Base-by-base conservation (phyloP, 2,113 vertebrate genomes). In the Petrocephalus microphthalmus region DNA sequence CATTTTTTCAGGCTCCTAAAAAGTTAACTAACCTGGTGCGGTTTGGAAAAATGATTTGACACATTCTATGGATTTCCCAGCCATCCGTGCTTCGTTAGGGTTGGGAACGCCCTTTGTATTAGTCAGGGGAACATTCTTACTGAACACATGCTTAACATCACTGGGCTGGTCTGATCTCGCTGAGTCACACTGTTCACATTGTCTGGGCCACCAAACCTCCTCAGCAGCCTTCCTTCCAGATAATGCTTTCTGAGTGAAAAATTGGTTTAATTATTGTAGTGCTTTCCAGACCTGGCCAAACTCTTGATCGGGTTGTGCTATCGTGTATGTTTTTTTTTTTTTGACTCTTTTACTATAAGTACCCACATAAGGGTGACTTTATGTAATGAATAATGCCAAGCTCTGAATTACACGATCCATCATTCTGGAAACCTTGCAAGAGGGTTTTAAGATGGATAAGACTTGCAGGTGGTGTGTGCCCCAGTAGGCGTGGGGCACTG, bases 151-250 rank as follows among this genome's bases (percentile, higher is more conserved):
- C 52, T 20, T 64, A 29, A 81, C 54, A 81, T 5, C 88, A 81
- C 17, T 85, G 74, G 3, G 25, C 67, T 78, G 51, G 10, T 47
- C 53, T 89, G 47, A 71, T 93, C 90, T 67, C 90, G 91, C 92
- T 92, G 90, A 93, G 86, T 93, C 91, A 91, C 45, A 74, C 52
- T 53, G 52, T 90, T 87, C 78, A 5, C 83, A 49, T 1, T 47
- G 22, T 88, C 5, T 19, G 25, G 11, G 7, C 83, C 83, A 53
- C 7, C 0, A 88, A 71, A 91, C 87, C 88, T 87, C 81, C 90
- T 87, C 86, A 29, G 64, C 88, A 90, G 53, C 11, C 29, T 33
- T 64, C 3, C 13, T 87, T 25, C 57, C 5, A 64, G 56, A 64
- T 60, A 29, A 67, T 82, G 84, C 25, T 88, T 67, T 33, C 29